phyloP scores from a whole-genome alignment of 2,113 vertebrate genomes.

The Corvus moneduloides region DNA sequence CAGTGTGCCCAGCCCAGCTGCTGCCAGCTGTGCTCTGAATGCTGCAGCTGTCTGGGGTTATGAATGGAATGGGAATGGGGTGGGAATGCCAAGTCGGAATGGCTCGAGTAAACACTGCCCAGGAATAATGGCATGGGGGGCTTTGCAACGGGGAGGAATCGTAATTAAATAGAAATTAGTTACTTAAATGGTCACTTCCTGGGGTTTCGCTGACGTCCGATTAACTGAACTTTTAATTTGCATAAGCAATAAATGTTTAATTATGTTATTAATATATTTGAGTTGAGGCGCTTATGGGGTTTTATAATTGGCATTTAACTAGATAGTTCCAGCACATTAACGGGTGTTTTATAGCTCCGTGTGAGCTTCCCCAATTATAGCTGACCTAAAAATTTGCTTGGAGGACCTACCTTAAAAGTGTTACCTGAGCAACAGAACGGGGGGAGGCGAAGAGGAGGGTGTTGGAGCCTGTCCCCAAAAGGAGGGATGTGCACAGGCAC shows the following conservation, averaged over 20 bases:
- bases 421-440: conserved; percentile 3
- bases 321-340: conserved; percentile 73
- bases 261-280: conserved; percentile 79
- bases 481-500: neutral
- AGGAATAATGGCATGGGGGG: neutral
- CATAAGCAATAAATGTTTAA: conserved; percentile 76
- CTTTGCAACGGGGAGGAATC: neutral
- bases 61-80: neutral
- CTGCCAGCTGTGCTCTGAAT: conserved; percentile 38
- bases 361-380: conserved; percentile 63
- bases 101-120: neutral
- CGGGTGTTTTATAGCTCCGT: conserved; percentile 54
- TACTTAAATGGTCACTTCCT: conserved; percentile 67
- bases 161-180: conserved; percentile 63
- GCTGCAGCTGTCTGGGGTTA: conserved; percentile 54
- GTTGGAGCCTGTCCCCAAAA: neutral
- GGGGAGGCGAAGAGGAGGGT: neutral
- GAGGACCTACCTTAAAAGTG: conserved; percentile 1
- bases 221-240: conserved; percentile 75
- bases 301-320: conserved; percentile 80
- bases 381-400: conserved; percentile 54
- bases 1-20: neutral
- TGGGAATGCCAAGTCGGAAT: neutral
- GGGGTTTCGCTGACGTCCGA: conserved; percentile 60
- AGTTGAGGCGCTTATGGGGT: conserved; percentile 70